Conservation (phyloP, 2,797 vertebrate species). For the Phoebastria nigripes region DNA sequence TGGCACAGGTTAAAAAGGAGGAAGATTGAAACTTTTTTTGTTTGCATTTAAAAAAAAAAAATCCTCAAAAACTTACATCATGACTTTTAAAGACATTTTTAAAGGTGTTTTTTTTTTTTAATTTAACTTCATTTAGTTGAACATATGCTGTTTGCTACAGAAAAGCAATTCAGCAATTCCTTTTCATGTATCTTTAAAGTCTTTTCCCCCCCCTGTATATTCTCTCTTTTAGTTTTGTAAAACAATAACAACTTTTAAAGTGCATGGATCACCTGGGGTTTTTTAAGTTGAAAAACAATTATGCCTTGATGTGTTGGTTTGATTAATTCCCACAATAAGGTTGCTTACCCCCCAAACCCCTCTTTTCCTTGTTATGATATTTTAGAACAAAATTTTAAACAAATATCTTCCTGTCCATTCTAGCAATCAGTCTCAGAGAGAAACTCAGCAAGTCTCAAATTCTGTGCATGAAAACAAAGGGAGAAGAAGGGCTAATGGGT, state of each 20-base stretch:
- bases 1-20: not conserved
- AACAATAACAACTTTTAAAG: slow-evolving; percentile 7
- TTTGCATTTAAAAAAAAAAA: not conserved
- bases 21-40: not conserved
- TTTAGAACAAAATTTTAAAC: not conserved
- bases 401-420: not conserved
- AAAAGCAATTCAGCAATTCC: not conserved
- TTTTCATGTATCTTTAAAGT: slow-evolving; percentile 14
- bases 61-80: not conserved
- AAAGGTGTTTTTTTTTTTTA: not conserved
- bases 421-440: not conserved
- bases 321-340: not conserved
- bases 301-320: not conserved
- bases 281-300: slow-evolving; percentile 2
- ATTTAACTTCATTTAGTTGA: not conserved
- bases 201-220: not conserved
- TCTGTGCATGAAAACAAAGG: not conserved
- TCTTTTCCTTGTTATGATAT: not conserved
- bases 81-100: not conserved
- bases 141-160: not conserved
- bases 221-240: not conserved
- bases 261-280: not conserved
- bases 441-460: not conserved
- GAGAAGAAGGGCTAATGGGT: not conserved
- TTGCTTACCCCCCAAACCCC: not conserved